These are phyloP conservation scores for Falco punctatus DNA, from an alignment of 2,113 vertebrate genomes.

Conservation along the genomic window DNA sequence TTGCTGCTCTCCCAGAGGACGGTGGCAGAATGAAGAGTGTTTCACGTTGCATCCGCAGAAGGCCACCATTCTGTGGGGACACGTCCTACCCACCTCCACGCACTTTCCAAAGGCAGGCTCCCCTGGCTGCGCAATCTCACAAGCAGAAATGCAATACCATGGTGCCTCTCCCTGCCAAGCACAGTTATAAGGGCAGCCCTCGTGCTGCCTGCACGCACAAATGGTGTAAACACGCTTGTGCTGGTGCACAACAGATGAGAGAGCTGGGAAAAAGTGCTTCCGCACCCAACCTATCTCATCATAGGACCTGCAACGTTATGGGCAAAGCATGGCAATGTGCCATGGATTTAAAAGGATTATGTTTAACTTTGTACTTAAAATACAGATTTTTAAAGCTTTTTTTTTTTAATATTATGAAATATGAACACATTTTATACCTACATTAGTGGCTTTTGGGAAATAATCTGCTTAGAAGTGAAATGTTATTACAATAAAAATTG, in stretches of 20 bases:
- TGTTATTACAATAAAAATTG: background rate
- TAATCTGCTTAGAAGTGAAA: background rate
- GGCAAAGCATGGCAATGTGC: background rate
- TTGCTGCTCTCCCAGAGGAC: background rate
- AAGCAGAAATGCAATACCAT: background rate
- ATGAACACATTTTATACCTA: background rate
- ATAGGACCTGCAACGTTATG: accelerated
- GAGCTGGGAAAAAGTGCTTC: background rate
- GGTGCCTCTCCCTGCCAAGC: background rate
- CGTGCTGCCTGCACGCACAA: background rate
- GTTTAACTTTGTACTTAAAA: background rate
- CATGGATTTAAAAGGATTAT: background rate
- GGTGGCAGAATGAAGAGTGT: background rate
- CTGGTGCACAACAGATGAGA: background rate
- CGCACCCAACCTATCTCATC: background rate
- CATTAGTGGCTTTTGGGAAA: accelerated
- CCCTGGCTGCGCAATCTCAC: background rate
- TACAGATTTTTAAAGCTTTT: background rate
- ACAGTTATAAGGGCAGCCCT: background rate
- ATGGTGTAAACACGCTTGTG: background rate
- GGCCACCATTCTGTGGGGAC: background rate
- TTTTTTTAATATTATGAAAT: background rate
- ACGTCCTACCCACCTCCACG: background rate
- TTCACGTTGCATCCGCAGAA: background rate
- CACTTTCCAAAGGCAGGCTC: background rate